phyloP scores from a whole-genome alignment of 1,140 invertebrate genomes.

The Orius laevigatus region DNA sequence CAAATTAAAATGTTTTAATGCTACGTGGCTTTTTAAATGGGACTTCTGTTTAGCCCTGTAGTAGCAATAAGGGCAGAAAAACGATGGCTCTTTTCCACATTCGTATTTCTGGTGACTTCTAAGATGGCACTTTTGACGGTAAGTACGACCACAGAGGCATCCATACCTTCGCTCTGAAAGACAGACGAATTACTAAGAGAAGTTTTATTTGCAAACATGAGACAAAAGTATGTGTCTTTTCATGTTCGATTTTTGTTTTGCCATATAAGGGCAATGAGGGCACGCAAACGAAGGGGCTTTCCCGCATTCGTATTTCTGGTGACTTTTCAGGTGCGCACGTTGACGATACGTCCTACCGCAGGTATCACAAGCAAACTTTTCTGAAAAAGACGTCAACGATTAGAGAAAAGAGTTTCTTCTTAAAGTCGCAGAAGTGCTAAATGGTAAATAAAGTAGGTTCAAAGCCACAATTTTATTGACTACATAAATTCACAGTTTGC shows the following conservation, averaged over 20 bases:
- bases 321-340: slow-evolving; percentile 26
- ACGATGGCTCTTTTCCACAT: too few relatives aligned
- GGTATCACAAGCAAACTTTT: slow-evolving; percentile 36
- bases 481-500: too few relatives aligned
- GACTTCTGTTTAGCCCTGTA: slow-evolving; percentile 39
- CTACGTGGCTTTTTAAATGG: slow-evolving; percentile 31
- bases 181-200: too few relatives aligned
- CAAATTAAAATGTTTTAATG: not conserved
- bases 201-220: too few relatives aligned
- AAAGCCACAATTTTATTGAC: too few relatives aligned
- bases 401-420: too few relatives aligned
- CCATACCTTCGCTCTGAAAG: too few relatives aligned
- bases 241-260: slow-evolving; percentile 7
- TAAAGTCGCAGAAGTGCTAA: too few relatives aligned
- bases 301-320: slow-evolving; percentile 35
- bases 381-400: slow-evolving; percentile 32
- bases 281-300: slow-evolving; percentile 24
- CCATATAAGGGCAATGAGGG: slow-evolving; percentile 9
- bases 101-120: slow-evolving; percentile 31
- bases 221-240: not conserved
- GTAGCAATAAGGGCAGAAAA: slow-evolving; percentile 35
- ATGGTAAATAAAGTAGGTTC: too few relatives aligned
- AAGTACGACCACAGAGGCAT: too few relatives aligned
- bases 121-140: slow-evolving; percentile 18
- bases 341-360: slow-evolving; percentile 28